Conservation (phyloP, 2,797 vertebrate species). For the Neostethus bicornis region DNA sequence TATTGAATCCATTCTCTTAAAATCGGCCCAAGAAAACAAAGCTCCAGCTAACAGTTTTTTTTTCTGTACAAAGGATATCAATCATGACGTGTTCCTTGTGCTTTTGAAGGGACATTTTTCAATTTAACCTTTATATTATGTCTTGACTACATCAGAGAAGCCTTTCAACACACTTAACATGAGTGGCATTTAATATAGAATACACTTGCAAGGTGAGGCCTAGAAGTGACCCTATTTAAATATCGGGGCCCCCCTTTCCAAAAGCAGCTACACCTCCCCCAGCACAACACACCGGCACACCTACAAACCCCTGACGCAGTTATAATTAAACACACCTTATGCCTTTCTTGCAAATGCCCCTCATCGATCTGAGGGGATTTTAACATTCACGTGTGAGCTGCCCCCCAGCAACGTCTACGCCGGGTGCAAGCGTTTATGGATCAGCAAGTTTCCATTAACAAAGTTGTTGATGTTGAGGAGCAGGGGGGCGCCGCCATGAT, state of each 20-base stretch:
- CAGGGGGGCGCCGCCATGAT: constrained; percentile 23
- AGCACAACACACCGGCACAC: constrained; percentile 21
- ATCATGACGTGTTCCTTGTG: constrained; percentile 83
- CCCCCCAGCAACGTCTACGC: constrained; percentile 89
- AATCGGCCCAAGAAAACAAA: constrained; percentile 58
- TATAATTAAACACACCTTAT: constrained; percentile 97
- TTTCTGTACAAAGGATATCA: constrained; percentile 88
- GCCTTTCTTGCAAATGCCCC: constrained; percentile 95
- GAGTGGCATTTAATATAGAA: constrained; percentile 99
- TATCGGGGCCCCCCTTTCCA: constrained; percentile 73
- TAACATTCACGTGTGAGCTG: constrained; percentile 88
- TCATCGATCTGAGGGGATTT: constrained; percentile 94
- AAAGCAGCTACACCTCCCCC: constrained; percentile 71
- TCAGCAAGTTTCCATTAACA: constrained; percentile 98
- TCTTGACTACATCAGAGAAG: constrained; percentile 83
- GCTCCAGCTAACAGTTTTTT: constrained; percentile 83
- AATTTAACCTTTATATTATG: constrained; percentile 90
- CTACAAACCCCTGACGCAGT: constrained; percentile 79
- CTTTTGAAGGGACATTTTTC: constrained; percentile 91
- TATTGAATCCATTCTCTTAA: constrained; percentile 67
- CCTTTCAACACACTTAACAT: constrained; percentile 89
- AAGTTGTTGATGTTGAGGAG: constrained; percentile 85
- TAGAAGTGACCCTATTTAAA: constrained; percentile 99
- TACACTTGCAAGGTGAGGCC: constrained; percentile 91
- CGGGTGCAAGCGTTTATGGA: constrained; percentile 86